Evolutionary conservation across 1,140 invertebrate genomes (phyloP), one percentile per base, ranked within the genome.

Genomic region (Popillia japonica): DNA sequence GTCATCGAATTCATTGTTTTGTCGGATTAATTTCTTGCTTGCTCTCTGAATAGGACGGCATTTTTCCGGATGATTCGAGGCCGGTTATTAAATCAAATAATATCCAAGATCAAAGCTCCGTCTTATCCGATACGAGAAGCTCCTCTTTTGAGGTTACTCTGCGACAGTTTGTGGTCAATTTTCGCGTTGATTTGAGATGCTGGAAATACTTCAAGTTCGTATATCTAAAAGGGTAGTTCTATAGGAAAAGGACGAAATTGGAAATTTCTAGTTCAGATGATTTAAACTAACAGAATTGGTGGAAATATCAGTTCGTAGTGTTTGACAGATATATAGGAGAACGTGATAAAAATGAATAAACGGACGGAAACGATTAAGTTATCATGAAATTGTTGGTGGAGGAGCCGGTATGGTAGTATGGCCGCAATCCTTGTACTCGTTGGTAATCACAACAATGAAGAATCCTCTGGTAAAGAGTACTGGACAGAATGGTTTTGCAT

Each of bases 21-120:
- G n/a, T n/a, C n/a, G n/a, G n/a, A n/a, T n/a, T n/a, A n/a, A n/a
- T n/a, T n/a, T n/a, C n/a, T n/a, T n/a, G n/a, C n/a, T n/a, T n/a
- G n/a, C 27, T 68, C 61, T 23, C 10, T 23, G 22, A 10, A 27
- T 6, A 14, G 7, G 20, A 22, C 20, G 61, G 17, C 4, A 7
- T 55, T 68, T 27, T 34, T 34, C 22, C 3, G 6, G 22, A 20
- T 34, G 20, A 27, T 68, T 64, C 61, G n/a, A n/a, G 61, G 61
- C 10, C 20, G 61, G 61, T 68, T 68, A 68, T 68, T 68, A 68
- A 68, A 68, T 68, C 61, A 68, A 68, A 68, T n/a, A n/a, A n/a
- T 68, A 68, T 22, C 61, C 27, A 68, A 68, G 22, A 68, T 68
- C 61, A 68, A 68, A 68, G 61, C 22, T 22, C 22, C 6, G 22